A percentile compares a stretch with the other conserved stretches of the same genome.
Evolutionary conservation across 2,888 invertebrate genomes (phyloP).

Genomic region (Polydrusus pterygomalis): DNA sequence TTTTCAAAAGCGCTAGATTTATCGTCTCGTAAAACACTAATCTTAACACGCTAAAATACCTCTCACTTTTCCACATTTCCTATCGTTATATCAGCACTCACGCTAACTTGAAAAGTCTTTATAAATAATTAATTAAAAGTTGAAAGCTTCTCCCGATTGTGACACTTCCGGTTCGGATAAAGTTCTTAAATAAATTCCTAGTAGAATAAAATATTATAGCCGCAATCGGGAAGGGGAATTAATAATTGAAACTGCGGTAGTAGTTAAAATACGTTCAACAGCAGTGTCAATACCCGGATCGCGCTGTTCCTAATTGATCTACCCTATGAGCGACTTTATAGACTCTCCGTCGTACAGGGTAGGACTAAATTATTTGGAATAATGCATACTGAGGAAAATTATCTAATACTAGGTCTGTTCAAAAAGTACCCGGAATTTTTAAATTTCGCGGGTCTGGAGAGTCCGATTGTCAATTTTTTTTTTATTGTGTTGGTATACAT

Average conservation of each 20-base stretch:
- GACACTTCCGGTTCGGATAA: constrained; percentile 30
- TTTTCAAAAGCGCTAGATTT: too few relatives aligned
- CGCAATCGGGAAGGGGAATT: constrained; percentile 34
- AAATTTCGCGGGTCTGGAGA: too few relatives aligned
- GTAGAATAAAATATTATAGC: constrained; percentile 40
- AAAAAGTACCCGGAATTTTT: too few relatives aligned
- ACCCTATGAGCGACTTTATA: constrained; percentile 47
- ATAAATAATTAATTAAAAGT: constrained; percentile 42
- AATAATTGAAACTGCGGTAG: constrained; percentile 68
- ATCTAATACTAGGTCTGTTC: too few relatives aligned
- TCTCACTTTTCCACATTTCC: not conserved
- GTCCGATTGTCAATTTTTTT: too few relatives aligned
- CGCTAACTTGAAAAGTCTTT: not conserved
- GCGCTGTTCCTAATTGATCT: constrained; percentile 67
- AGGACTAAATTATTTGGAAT: too few relatives aligned
- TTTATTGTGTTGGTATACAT: too few relatives aligned
- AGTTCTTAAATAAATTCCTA: constrained; percentile 31
- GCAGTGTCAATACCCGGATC: constrained; percentile 69
- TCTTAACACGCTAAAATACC: not conserved
- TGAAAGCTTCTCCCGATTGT: constrained; percentile 33
- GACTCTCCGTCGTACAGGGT: constrained; percentile 2
- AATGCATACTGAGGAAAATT: too few relatives aligned
- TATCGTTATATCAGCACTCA: not conserved
- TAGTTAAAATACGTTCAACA: constrained; percentile 67
- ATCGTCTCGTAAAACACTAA: too few relatives aligned